Evolutionary conservation across 2,888 invertebrate species (phyloP).

Genomic region (Lepeophtheirus nordmannii): DNA sequence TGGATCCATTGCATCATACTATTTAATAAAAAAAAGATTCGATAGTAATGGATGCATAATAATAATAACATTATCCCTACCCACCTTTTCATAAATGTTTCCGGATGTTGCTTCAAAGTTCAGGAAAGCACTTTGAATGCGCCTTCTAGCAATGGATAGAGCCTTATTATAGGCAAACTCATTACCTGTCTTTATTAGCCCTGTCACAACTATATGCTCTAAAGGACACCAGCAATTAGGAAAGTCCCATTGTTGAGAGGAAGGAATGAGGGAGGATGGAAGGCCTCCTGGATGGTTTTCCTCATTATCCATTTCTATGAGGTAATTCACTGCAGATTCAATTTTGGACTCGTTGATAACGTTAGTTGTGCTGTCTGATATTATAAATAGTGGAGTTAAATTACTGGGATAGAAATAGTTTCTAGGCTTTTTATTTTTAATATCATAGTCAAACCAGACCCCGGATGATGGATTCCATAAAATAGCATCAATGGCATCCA

Average conservation of each 20-base stretch:
- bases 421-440: conserved; percentile 37
- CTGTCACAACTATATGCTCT: conserved; percentile 65
- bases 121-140: neutral
- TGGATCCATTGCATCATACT: conserved; percentile 27
- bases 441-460: conserved; percentile 64
- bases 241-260: conserved; percentile 75
- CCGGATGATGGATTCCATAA: conserved; percentile 59
- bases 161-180: neutral
- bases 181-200: neutral
- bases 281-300: conserved; percentile 50
- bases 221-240: conserved; percentile 90
- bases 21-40: neutral
- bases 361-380: conserved; percentile 42
- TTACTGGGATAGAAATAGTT: conserved; percentile 56
- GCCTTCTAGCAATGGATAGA: neutral
- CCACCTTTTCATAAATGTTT: neutral
- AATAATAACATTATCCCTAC: neutral
- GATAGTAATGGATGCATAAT: neutral
- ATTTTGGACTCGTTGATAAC: neutral
- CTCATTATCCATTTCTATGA: conserved; percentile 28
- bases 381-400: conserved; percentile 52
- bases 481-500: conserved; percentile 47
- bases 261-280: conserved; percentile 57
- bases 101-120: neutral
- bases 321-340: neutral